These are phyloP conservation scores for Coregonus ussuriensis DNA, from an alignment of 2,797 vertebrate genomes.

Conservation along the genomic window DNA sequence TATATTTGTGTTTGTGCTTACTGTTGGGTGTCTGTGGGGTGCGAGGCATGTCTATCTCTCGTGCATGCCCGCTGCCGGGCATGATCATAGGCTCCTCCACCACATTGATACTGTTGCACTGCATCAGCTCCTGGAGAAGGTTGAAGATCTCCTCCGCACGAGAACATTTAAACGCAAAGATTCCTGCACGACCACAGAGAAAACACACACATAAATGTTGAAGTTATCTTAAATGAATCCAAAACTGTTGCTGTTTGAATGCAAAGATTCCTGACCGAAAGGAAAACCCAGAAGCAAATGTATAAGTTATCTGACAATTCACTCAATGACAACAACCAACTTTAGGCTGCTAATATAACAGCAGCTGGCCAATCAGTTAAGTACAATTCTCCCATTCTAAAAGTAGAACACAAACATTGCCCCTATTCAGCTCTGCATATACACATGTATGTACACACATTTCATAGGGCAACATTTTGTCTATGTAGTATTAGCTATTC, in stretches of 20 bases:
- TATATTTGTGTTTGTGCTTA: constrained; percentile 50
- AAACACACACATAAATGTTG: neutral
- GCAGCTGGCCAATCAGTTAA: neutral
- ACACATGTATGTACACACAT: neutral
- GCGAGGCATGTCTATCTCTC: constrained; percentile 84
- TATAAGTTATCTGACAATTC: neutral
- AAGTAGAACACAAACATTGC: neutral
- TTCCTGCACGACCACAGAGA: constrained; percentile 24
- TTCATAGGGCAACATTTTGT: neutral
- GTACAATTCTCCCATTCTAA: neutral
- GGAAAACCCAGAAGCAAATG: neutral
- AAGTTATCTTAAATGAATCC: neutral
- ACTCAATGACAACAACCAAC: neutral
- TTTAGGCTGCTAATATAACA: neutral
- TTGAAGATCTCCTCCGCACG: constrained; percentile 98
- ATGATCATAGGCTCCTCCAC: constrained; percentile 94
- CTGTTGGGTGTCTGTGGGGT: constrained; percentile 86
- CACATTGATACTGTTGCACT: constrained; percentile 97
- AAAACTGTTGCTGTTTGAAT: constrained; percentile 83
- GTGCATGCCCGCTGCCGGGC: constrained; percentile 84
- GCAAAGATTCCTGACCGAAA: constrained; percentile 62
- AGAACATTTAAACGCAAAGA: constrained; percentile 91
- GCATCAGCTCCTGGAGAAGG: constrained; percentile 97
- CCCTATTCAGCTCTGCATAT: neutral
- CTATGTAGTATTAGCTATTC: neutral